Evolutionary conservation across 1,140 invertebrate species (phyloP), one percentile per base, ranked within the genome.

Genomic region (Watersipora subatra): DNA sequence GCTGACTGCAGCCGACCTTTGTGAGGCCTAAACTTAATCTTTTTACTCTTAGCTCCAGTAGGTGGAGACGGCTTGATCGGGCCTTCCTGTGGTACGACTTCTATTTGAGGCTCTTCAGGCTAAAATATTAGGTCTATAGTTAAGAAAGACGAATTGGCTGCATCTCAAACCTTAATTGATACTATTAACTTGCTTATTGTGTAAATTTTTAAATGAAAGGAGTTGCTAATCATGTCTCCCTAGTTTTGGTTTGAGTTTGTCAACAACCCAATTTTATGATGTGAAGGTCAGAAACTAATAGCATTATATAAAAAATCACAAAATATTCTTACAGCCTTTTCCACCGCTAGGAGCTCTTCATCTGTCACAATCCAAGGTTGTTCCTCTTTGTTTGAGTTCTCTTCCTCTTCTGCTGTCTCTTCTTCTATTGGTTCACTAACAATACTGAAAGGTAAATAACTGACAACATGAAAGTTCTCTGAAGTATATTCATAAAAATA

Each of bases 1-100:
- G 71, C 71, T 30, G 75, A 73, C 25, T 70, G 72, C 22, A 78
- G 28, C 25, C 68, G 55, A 7, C 76, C 76, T 29, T 66, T 69
- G 64, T 78, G 72, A 56, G 73, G 76, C 59, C 71, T 73, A 66
- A 73, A 77, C 57, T 71, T 72, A 20, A 61, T 70, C 65, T 66
- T 73, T 64, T 71, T 73, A 66, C 72, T 72, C 55, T 66, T 62
- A 59, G 58, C 22, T 22, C 22, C 22, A 59, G 58, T 12, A 59
- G 7, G 7, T n/a, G 34, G 34, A 12, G 58, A 17, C 22, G 58
- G 27, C 22, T 55, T 55, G 17, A 17, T 22, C 46, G 46, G 46
- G 22, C 46, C 22, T 55, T 55, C 46, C 46, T 55, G 17, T 22
- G 46, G 46, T 17, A 22, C 17, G 22, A 17, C 46, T 55, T 55